Conservation (phyloP, 1,140 invertebrate species). For the Bathynomus jamesi region DNA sequence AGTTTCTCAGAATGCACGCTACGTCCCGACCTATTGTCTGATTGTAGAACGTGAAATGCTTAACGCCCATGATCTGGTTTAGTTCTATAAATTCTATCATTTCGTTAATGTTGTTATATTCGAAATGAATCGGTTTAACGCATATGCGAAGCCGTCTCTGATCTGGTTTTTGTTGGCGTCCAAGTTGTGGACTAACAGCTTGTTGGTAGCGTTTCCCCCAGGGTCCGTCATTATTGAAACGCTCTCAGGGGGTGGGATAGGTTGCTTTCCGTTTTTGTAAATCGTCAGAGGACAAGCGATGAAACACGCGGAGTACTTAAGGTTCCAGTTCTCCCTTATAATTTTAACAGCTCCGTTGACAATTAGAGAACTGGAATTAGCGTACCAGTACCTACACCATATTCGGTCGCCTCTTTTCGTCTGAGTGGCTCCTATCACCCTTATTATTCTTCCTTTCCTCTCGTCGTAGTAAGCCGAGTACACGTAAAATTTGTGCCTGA, state of each 20-base stretch:
- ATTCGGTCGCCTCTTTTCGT: conserved; percentile 62
- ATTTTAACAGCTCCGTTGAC: conserved; percentile 50
- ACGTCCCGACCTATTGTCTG: conserved; percentile 72
- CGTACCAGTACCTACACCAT: conserved; percentile 76
- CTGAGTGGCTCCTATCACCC: conserved; percentile 61
- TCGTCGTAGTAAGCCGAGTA: conserved; percentile 79
- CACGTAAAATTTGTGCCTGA: conserved; percentile 68
- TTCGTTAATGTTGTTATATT: conserved; percentile 69
- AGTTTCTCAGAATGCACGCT: conserved; percentile 57
- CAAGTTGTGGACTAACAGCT: conserved; percentile 46
- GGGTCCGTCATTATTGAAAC: conserved; percentile 33
- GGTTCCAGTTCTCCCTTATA: conserved; percentile 87
- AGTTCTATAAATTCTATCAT: conserved; percentile 88
- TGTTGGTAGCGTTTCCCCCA: conserved; percentile 50
- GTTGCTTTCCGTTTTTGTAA: conserved; percentile 49
- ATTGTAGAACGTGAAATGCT: conserved; percentile 88
- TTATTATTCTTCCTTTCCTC: conserved; percentile 47
- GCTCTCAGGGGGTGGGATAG: conserved; percentile 28
- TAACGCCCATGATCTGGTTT: conserved; percentile 73
- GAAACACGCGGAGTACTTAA: conserved; percentile 86
- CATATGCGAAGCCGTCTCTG: conserved; percentile 64
- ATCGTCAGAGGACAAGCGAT: conserved; percentile 63
- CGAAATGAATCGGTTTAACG: conserved; percentile 85
- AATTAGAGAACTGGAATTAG: conserved; percentile 34
- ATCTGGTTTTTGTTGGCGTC: conserved; percentile 35